Evolutionary conservation across 2,797 vertebrate genomes (phyloP), one percentile per base, ranked within the genome.

Genomic region (Enteromius viviparus): DNA sequence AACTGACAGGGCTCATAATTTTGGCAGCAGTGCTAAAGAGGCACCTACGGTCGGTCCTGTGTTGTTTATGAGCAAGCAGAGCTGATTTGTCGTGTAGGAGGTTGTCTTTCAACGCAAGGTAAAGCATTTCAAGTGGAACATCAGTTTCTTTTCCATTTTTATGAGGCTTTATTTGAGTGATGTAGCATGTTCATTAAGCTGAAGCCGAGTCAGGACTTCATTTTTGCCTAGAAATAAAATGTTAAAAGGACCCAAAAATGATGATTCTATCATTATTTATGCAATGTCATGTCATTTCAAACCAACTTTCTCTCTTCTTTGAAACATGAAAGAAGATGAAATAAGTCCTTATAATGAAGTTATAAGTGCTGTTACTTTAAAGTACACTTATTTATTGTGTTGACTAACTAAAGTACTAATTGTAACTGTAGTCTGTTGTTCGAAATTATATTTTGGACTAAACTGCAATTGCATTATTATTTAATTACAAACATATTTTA

Each of bases 141-240:
- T 65, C 45, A 51, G 66, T 49, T 65, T 66, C 76, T 78, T 65
- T 66, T 51, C 45, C 45, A 69, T 70, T 80, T 80, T 40, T 69
- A 69, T 58, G 15, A 70, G 49, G 66, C 65, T 80, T 80, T 53
- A 55, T 80, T 70, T 58, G 29, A 45, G 40, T 53, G 51, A 88
- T 72, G 81, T 85, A 81, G 82, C 89, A 87, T 87, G 88, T 88
- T 87, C 87, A 90, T 85, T 88, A 84, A 90, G 83, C 74, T 78
- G 91, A 88, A 76, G 23, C 26, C 2, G 5, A 23, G 85, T 86
- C 78, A 47, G 76, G 87, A 17, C 23, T 55, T n/a, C 21, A 72
- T 84, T 86, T 90, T 89, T 85, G 85, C 83, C 85, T 66, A 23
- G 76, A 62, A 77, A 62, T 77, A 77, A 76, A 62, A 45, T 42